Base-by-base conservation (phyloP, 2,888 invertebrate species). In the Andricus quercusramuli region DNA sequence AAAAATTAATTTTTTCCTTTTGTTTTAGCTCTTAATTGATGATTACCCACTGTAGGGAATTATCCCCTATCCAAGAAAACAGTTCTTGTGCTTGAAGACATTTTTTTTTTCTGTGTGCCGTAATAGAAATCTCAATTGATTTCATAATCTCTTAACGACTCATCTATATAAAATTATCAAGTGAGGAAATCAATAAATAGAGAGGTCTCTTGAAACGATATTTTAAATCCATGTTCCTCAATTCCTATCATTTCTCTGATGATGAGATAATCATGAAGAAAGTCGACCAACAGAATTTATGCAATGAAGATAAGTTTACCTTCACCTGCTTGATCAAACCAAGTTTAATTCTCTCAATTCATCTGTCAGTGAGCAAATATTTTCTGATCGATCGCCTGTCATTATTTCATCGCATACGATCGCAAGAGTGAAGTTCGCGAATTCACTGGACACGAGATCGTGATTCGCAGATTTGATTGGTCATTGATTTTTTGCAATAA, bases 361-460 rank as follows among this genome's bases (percentile, higher is more conserved):
- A 70, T 70, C 70, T 70, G 70, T 70, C 47, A 70, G 51, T 70
- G 70, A 22, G 70, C 47, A 70, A 70, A 70, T 51, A 70, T 70
- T 70, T 70, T 25, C 47, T 70, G 70, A 70, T 70, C 70, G 70
- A 70, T 70, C 70, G 47, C 25, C 70, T 51, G 70, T 51, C 70
- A 70, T 68, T 68, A 68, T 68, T 70, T 70, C 70, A 51, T 51
- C 70, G 70, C 47, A 68, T 25, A 47, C 29, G 47, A 70, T 65
- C 8, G 32, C 29, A 29, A 65, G 65, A 65, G 6, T 56, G n/a
- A 11, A n/a, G 20, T 65, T 65, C 20, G 29, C 32, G 20, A 37
- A 65, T 65, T 65, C 65, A 65, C 37, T 65, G 47, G 25, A 47
- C 70, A 70, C 20, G 22, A 70, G 47, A 70, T 70, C 15, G 29